Evolutionary conservation across 2,888 invertebrate genomes (phyloP).

Genomic region (Nymphalis urticae): DNA sequence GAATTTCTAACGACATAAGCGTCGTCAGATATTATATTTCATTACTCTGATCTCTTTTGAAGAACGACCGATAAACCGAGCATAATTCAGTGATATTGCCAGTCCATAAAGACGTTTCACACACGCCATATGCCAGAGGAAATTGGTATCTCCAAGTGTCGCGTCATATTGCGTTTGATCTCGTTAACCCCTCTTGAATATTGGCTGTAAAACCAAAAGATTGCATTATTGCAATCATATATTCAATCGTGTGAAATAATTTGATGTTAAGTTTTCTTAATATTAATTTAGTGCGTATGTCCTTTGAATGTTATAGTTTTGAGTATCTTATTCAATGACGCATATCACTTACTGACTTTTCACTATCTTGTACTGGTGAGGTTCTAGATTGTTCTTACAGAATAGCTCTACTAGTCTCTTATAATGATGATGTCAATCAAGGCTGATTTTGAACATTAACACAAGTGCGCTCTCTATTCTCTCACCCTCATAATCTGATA

Average conservation of each 20-base stretch:
- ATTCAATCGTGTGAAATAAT: neutral
- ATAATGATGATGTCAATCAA: no score
- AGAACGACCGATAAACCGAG: conserved; percentile 25
- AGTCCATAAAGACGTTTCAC: conserved; percentile 32
- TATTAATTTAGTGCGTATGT: neutral
- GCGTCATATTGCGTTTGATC: conserved; percentile 20
- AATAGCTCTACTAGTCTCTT: no score
- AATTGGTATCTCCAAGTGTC: conserved; percentile 25
- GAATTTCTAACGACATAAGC: neutral
- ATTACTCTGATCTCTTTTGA: conserved; percentile 22
- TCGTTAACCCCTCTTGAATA: conserved; percentile 21
- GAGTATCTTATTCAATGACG: no score
- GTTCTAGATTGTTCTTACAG: no score
- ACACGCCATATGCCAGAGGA: conserved; percentile 24
- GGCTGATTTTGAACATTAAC: no score
- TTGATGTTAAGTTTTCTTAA: neutral
- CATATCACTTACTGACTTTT: no score
- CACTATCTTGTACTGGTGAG: no score
- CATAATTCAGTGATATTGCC: conserved; percentile 29
- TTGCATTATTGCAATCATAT: conserved; percentile 4
- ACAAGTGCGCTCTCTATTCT: no score
- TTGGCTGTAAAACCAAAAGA: conserved; percentile 15
- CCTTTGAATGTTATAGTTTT: no score
- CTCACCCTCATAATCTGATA: no score
- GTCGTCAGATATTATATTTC: conserved; percentile 19